Evolutionary conservation across 2,797 vertebrate species (phyloP), one percentile per base, ranked within the genome.

Genomic region (Lacerta viridis): DNA sequence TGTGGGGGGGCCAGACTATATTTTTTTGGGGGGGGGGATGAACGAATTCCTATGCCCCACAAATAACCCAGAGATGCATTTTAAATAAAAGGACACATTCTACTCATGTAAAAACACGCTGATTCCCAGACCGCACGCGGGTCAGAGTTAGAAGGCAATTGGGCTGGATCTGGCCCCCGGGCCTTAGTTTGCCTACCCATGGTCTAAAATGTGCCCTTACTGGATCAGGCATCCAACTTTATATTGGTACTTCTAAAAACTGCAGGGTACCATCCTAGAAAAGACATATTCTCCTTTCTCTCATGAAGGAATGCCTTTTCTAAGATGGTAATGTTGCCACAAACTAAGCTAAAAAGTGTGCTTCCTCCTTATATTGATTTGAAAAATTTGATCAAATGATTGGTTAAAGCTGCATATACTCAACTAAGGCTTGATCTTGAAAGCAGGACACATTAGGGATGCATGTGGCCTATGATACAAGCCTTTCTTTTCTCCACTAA

Each of bases 41-140:
- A 55, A 55, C 11, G 50, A 55, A 55, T 55, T 15, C 50, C 50
- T 55, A 55, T 15, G 50, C 13, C 50, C 50, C 13, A 55, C 50
- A 55, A 55, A 55, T 50, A 50, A 50, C 46, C 10, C 46, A 50
- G 46, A 50, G 50, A 43, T 43, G 43, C 50, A 55, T 15, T 55
- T 55, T 55, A 55, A 15, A 55, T 15, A 15, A 55, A 55, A 15
- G 50, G 13, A 55, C 50, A 43, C 41, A 43, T 43, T 43, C 6
- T 43, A 43, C 41, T 43, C 41, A 55, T 55, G 13, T 13, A 55
- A 55, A 55, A 55, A 55, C 13, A 55, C 13, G 3, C 13, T 55
- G 50, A 55, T 55, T 15, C 50, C 50, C 1, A 0, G 50, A 55
- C 50, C 3, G 13, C 4, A 13, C 0, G 13, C 1, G 13, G 1